phyloP scores from a whole-genome alignment of 2,888 invertebrate species.

The Sialis fuliginosa region DNA sequence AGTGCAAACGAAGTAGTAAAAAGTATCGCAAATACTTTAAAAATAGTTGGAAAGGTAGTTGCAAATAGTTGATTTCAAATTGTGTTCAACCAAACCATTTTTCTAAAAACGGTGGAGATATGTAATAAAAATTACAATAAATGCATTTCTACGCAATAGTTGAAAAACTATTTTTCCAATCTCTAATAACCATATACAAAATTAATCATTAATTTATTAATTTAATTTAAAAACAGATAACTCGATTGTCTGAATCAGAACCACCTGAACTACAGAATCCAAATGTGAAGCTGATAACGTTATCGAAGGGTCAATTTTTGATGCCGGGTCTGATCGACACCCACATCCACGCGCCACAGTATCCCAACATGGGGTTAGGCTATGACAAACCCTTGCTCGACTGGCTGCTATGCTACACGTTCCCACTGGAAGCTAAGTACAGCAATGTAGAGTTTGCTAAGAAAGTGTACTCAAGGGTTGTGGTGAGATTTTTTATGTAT shows the following conservation, averaged over 20 bases:
- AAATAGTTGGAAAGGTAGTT: too few species aligned
- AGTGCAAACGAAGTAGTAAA: too few species aligned
- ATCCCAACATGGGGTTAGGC: conserved; percentile 70
- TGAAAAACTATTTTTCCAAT: too few species aligned
- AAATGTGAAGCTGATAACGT: not conserved
- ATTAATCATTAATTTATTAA: not conserved
- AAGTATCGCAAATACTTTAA: too few species aligned
- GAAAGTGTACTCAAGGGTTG: conserved; percentile 54
- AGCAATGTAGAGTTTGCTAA: conserved; percentile 46
- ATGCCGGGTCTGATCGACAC: conserved; percentile 81
- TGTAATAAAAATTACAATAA: too few species aligned
- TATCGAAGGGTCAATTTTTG: conserved; percentile 39
- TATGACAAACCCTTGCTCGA: conserved; percentile 62
- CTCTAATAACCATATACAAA: too few species aligned
- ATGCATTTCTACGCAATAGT: too few species aligned
- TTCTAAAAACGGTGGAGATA: too few species aligned
- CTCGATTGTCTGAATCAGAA: not conserved
- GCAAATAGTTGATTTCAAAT: too few species aligned
- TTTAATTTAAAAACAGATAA: not conserved
- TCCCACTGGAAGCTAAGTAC: conserved; percentile 63
- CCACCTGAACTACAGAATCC: not conserved
- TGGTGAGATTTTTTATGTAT: conserved; percentile 40
- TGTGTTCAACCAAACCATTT: too few species aligned
- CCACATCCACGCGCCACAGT: conserved; percentile 82
- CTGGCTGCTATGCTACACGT: conserved; percentile 76